A percentile compares a stretch with the other conserved stretches of the same genome.
Conservation (phyloP, 2,888 invertebrate genomes). For the Aspidiotus destructor region DNA sequence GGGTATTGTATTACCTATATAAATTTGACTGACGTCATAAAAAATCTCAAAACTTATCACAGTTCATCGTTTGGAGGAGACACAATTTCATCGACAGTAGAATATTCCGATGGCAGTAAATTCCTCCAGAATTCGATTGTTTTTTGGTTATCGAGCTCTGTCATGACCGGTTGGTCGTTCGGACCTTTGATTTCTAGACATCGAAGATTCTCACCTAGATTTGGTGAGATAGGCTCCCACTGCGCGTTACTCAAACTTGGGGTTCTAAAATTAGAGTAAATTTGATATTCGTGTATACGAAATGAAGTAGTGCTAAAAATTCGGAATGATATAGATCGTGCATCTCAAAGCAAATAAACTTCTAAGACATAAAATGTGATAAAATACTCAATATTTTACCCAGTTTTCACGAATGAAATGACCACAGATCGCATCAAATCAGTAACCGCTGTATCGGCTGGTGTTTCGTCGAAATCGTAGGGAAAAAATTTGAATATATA, state of each 20-base stretch:
- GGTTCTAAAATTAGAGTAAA: not conserved
- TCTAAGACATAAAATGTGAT: not conserved
- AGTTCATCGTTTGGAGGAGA: conserved; percentile 5
- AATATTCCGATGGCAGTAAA: conserved; percentile 12
- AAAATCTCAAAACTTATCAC: not conserved
- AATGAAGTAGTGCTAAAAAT: not conserved
- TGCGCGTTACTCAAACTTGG: not conserved
- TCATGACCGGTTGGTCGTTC: not conserved
- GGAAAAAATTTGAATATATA: conserved; percentile 35
- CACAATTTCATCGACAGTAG: not conserved
- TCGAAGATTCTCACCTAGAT: not conserved
- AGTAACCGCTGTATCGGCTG: conserved; percentile 48
- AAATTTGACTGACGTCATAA: too few species aligned
- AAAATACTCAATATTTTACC: conserved; percentile 44
- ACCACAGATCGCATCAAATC: conserved; percentile 49
- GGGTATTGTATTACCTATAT: too few species aligned
- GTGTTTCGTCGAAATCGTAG: conserved; percentile 41
- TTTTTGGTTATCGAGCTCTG: not conserved
- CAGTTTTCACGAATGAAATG: conserved; percentile 49
- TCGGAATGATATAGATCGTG: not conserved
- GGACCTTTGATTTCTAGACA: conserved; percentile 11
- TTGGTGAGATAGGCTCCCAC: conserved; percentile 12
- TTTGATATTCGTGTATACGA: too few species aligned
- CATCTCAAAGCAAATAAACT: not conserved
- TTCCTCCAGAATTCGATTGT: conserved; percentile 21